Conservation (phyloP, 2,888 invertebrate genomes). For the Trissolcus brochymenae region DNA sequence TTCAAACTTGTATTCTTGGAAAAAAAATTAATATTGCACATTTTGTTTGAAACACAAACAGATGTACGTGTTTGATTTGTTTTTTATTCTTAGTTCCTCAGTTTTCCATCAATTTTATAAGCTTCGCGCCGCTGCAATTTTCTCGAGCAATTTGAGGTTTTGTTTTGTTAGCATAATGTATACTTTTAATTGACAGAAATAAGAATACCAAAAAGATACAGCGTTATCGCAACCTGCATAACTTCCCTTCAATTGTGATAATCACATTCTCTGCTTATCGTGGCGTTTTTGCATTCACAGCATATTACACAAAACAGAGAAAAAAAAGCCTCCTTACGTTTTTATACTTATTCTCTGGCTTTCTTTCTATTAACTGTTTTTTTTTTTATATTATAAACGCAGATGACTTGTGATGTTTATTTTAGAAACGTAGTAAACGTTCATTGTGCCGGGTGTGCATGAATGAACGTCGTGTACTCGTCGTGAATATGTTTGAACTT, state of each 20-base stretch:
- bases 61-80: too few relatives aligned
- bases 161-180: too few relatives aligned
- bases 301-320: constrained; percentile 10
- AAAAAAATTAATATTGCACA: too few relatives aligned
- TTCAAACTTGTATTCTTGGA: too few relatives aligned
- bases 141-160: too few relatives aligned
- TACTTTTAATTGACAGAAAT: neutral
- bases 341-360: constrained; percentile 1
- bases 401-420: constrained; percentile 23
- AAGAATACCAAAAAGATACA: too few relatives aligned
- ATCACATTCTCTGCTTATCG: constrained; percentile 23
- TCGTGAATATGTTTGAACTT: constrained; percentile 56
- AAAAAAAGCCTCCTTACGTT: neutral
- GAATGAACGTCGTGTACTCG: constrained; percentile 62
- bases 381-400: neutral
- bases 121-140: too few relatives aligned
- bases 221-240: constrained; percentile 15
- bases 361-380: constrained; percentile 1
- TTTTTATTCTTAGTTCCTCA: too few relatives aligned
- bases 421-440: constrained; percentile 45
- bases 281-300: constrained; percentile 17
- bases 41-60: too few relatives aligned
- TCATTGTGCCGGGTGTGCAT: constrained; percentile 60
- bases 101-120: too few relatives aligned
- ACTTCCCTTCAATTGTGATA: constrained; percentile 17